phyloP scores from a whole-genome alignment of 23 tunicate species.

The Corella eumyota region DNA sequence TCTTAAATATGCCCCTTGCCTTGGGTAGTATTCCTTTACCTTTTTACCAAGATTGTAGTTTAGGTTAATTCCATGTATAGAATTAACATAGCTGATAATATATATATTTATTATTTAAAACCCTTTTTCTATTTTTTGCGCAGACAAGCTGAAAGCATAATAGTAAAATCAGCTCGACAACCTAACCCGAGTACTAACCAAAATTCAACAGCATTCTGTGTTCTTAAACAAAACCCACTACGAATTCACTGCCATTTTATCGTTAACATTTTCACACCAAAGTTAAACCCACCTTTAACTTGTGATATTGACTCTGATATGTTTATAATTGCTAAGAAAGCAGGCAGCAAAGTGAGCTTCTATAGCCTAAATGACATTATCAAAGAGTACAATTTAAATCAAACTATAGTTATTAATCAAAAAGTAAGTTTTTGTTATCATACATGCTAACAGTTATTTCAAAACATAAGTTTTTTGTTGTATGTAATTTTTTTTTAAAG shows the following conservation, averaged over 20 bases:
- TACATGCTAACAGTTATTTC: neutral
- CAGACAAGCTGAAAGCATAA: slow-evolving; percentile 1
- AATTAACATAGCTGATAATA: too few relatives aligned
- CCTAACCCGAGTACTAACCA: neutral
- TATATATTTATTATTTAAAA: too few relatives aligned
- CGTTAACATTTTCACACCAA: neutral
- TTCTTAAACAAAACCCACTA: neutral
- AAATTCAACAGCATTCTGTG: neutral
- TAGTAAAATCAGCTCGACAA: neutral
- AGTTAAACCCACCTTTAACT: slow-evolving; percentile 2
- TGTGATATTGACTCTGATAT: neutral
- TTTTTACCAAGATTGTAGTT: too few relatives aligned
- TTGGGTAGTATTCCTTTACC: too few relatives aligned
- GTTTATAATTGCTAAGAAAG: neutral
- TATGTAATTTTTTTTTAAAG: neutral
- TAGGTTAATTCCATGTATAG: too few relatives aligned
- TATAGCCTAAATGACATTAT: slow-evolving; percentile 40
- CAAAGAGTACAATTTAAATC: slow-evolving; percentile 4
- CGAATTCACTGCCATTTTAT: slow-evolving; percentile 1
- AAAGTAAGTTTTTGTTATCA: slow-evolving; percentile 1
- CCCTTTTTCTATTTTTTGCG: too few relatives aligned
- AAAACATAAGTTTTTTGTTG: neutral
- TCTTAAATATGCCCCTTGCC: too few relatives aligned
- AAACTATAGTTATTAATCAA: neutral
- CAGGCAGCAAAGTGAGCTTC: slow-evolving; percentile 28